These are phyloP conservation scores for Villa cingulata DNA, from an alignment of 2,888 invertebrate genomes.

Conservation along the genomic window DNA sequence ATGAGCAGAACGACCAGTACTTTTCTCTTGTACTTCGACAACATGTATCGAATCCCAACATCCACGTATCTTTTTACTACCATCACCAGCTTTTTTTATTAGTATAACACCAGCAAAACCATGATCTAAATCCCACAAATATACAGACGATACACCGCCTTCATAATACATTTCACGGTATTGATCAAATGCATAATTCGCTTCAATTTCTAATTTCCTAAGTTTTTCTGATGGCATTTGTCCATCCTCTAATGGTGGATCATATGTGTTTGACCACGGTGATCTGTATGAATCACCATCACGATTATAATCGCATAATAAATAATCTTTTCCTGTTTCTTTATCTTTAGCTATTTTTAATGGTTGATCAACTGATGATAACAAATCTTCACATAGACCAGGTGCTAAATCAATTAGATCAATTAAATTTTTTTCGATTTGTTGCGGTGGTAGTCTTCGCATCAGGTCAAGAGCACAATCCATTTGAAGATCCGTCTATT, in stretches of 20 bases:
- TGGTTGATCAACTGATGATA: constrained; percentile 97
- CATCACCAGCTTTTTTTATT: constrained; percentile 98
- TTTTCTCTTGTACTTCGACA: constrained; percentile 95
- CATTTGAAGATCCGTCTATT: constrained; percentile 87
- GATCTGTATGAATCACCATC: constrained; percentile 98
- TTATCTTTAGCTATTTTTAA: constrained; percentile 94
- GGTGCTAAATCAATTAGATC: constrained; percentile 96
- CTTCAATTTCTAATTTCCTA: constrained; percentile 91
- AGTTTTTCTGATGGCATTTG: constrained; percentile 95
- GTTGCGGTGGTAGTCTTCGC: constrained; percentile 96
- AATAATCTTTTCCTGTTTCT: constrained; percentile 89
- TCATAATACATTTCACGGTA: constrained; percentile 99
- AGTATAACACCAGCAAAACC: constrained; percentile 97
- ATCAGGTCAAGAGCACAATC: constrained; percentile 98
- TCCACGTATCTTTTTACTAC: constrained; percentile 95
- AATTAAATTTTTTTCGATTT: constrained; percentile 95
- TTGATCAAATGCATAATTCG: constrained; percentile 96
- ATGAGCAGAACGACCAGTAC: constrained; percentile 84
- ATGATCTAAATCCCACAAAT: constrained; percentile 97
- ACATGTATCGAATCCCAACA: constrained; percentile 99
- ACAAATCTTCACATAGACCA: constrained; percentile 86
- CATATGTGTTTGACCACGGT: constrained; percentile 98
- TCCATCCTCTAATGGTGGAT: constrained; percentile 95
- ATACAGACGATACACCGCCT: constrained; percentile 97
- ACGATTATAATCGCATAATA: constrained; percentile 97